Evolutionary conservation across 1,140 invertebrate species (phyloP), one percentile per base, ranked within the genome.

Genomic region (Zaprionus inermis): DNA sequence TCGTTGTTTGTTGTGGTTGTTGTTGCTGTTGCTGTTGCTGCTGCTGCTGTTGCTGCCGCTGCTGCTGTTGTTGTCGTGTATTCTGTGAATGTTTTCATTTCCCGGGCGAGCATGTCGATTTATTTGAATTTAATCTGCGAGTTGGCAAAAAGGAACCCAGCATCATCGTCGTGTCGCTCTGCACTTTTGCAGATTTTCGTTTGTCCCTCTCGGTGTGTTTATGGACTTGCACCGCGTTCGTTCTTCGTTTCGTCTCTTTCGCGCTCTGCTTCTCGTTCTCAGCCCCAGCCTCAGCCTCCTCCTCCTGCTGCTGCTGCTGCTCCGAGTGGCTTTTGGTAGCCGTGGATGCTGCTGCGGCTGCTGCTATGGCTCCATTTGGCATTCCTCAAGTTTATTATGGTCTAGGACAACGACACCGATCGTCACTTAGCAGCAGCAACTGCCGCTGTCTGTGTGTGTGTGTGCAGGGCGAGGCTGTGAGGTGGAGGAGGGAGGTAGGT

Each of bases 91-190:
- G 76, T 88, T 83, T 80, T 83, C 80, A 88, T 88, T 88, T 86
- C 44, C 82, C 80, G 80, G 72, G 76, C 82, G 83, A 83, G 72
- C 85, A 84, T 84, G 85, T 90, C 85, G 85, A 90, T 90, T 90
- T 90, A 90, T 90, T 90, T 90, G 85, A 90, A 90, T 90, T 89
- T 90, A 90, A 90, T 89, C 85, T 89, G 72, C 76, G 18, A 44
- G 14, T 44, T 9, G 14, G 38, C 38, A 44, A 32, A 28, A 32
- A 16, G 38, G 7, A 16, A 44, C 38, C 38, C 38, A 44, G 38
- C 38, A 44, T 44, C 38, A 44, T 44, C 38, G 38, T 41, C 38
- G 38, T 44, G 30, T 32, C 30, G 30, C 38, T 44, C 38, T 44
- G 38, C 38, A 44, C 38, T 44, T 18, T 44, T 44, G 60, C 63